Conservation (phyloP, 2,113 vertebrate species). For the Barbus barbus region DNA sequence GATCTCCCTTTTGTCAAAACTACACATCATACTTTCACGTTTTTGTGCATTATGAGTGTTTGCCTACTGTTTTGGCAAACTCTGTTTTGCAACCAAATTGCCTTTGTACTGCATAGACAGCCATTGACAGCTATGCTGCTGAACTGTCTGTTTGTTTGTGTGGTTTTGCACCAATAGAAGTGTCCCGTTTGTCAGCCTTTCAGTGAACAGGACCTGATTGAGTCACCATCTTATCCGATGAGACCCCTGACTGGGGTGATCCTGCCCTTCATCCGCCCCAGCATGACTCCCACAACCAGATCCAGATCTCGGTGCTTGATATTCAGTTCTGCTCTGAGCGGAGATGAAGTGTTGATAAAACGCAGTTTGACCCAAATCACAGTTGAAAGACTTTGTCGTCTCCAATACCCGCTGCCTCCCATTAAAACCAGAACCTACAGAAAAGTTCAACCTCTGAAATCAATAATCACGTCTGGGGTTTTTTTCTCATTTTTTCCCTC, state of each 20-base stretch:
- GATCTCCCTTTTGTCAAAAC: too few species aligned
- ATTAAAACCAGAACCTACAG: not conserved
- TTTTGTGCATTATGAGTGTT: too few species aligned
- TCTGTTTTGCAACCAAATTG: not conserved
- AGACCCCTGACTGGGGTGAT: constrained; percentile 6
- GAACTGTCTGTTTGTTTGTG: not conserved
- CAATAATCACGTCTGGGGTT: not conserved
- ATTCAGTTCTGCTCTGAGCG: not conserved
- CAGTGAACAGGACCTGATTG: not conserved
- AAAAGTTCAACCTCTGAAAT: constrained; percentile 22
- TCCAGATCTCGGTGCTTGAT: constrained; percentile 21
- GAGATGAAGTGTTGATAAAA: constrained; percentile 39
- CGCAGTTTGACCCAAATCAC: constrained; percentile 40
- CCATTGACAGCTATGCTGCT: not conserved
- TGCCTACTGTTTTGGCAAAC: too few species aligned
- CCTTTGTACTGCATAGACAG: not conserved
- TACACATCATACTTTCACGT: too few species aligned
- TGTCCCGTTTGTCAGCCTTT: not conserved
- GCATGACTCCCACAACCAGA: not conserved
- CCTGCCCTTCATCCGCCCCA: constrained; percentile 7
- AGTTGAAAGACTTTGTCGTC: constrained; percentile 20
- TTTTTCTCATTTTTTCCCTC: not conserved
- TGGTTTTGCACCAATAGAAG: not conserved
- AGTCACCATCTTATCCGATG: not conserved
- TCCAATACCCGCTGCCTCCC: constrained; percentile 23